A percentile compares a stretch with the other conserved stretches of the same genome.
These are phyloP conservation scores for Melanostoma mellinum DNA, from an alignment of 2,888 invertebrate genomes.

Conservation along the genomic window DNA sequence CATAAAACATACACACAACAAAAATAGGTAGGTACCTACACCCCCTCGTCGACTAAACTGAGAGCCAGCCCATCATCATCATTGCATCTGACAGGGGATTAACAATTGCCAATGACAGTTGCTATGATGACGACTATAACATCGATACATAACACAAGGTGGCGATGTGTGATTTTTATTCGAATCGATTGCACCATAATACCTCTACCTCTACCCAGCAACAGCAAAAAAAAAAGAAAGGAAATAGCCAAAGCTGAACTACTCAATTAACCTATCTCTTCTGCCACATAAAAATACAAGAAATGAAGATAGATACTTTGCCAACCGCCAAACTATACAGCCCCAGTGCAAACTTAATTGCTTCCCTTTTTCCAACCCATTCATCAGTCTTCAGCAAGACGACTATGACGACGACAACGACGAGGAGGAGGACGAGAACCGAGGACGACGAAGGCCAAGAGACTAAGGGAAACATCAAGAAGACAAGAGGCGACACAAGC, in stretches of 20 bases:
- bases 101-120: conserved; percentile 32
- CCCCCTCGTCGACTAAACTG: too few species aligned
- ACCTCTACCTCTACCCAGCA: not conserved
- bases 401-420: conserved; percentile 1
- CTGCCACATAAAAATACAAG: conserved; percentile 8
- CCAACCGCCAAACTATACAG: conserved; percentile 55
- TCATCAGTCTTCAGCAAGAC: conserved; percentile 21
- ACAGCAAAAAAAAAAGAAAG: not conserved
- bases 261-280: conserved; percentile 61
- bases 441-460: not conserved
- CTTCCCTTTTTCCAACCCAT: conserved; percentile 55
- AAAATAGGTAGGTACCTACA: too few species aligned
- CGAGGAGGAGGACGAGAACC: conserved; percentile 1
- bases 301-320: conserved; percentile 13
- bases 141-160: not conserved
- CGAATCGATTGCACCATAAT: conserved; percentile 25
- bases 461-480: conserved; percentile 4
- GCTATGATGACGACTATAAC: conserved; percentile 9
- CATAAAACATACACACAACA: too few species aligned
- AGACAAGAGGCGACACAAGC: conserved; percentile 1
- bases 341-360: conserved; percentile 58
- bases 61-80: conserved; percentile 2
- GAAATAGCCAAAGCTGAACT: conserved; percentile 30
- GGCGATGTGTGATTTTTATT: not conserved
- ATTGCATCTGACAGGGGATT: conserved; percentile 36